Evolutionary conservation across 2,888 invertebrate genomes (phyloP).

Genomic region (Synanthedon formicaeformis): DNA sequence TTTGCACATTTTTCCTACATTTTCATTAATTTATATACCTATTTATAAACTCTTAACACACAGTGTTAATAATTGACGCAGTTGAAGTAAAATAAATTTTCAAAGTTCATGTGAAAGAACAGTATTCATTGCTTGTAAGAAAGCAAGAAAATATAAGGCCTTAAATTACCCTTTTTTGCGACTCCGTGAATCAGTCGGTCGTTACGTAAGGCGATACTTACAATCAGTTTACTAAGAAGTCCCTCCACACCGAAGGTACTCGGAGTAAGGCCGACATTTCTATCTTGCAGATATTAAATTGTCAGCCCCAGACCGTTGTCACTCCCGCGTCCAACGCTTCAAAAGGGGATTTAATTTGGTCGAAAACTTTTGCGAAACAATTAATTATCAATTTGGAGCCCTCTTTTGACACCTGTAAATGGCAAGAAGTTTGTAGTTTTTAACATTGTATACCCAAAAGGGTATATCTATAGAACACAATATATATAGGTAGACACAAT

Average conservation of each 20-base stretch:
- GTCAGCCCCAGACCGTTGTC: constrained; percentile 55
- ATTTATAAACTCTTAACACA: no score
- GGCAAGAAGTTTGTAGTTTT: background rate
- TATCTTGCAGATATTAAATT: constrained; percentile 61
- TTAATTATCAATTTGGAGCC: constrained; percentile 62
- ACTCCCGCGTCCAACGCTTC: constrained; percentile 36
- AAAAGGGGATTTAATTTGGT: constrained; percentile 63
- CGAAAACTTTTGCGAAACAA: constrained; percentile 61
- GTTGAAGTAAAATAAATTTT: no score
- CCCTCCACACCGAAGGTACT: background rate
- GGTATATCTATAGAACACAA: no score
- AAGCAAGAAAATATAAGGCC: no score
- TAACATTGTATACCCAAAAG: background rate
- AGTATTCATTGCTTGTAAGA: no score
- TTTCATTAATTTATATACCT: no score
- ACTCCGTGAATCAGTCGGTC: background rate
- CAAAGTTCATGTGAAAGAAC: no score
- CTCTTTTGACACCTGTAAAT: constrained; percentile 50
- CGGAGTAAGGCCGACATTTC: constrained; percentile 26
- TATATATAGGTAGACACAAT: no score
- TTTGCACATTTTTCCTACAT: no score
- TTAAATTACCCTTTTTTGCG: no score
- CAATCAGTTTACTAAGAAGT: background rate
- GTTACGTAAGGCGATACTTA: constrained; percentile 15
- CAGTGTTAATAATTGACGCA: no score